Base-by-base conservation (phyloP, 2,113 vertebrate genomes). In the Leptocoma aspasia region DNA sequence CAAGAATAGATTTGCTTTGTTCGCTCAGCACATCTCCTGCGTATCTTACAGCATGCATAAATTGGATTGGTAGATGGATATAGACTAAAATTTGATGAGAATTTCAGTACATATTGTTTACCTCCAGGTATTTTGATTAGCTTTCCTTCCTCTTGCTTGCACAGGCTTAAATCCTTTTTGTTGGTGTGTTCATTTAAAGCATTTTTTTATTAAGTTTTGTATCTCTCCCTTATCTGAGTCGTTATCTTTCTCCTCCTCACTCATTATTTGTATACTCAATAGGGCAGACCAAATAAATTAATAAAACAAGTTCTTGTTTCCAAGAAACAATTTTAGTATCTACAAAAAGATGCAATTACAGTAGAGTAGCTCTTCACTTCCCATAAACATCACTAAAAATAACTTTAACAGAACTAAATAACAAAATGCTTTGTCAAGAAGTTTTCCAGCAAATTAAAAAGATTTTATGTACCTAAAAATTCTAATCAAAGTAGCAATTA, bases 281-380 rank as follows among this genome's bases (percentile, higher is more conserved):
- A 96, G 92, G 85, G 66, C 66, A 97, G 95, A 97, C 66, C 39
- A 97, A 94, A 97, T 96, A 95, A 92, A 97, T 95, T 97, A 97
- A 96, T 96, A 96, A 90, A 93, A 96, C 92, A 89, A 95, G 92
- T 95, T 92, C 91, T 97, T 92, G 4, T 82, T 88, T 92, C 45
- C 47, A 97, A 96, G 97, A 98, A 98, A 82, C 66, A 87, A 52
- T 73, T 64, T 47, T 85, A 66, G 56, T 80, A 87, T 76, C 86
- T 75, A 89, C 89, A 84, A 96, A 96, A 97, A 94, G 91, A 60
- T 89, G 35, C 22, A 77, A 56, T 78, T 94, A 83, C 19, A 31
- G 31, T 26, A 88, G 41, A 87, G 84, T 75, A 68, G 71, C 65
- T 94, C 73, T 89, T 93, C 21, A 94, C 69, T 96, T 97, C 60